These are phyloP conservation scores for Callimorpha dominula DNA, from an alignment of 2,888 invertebrate genomes.

Conservation along the genomic window DNA sequence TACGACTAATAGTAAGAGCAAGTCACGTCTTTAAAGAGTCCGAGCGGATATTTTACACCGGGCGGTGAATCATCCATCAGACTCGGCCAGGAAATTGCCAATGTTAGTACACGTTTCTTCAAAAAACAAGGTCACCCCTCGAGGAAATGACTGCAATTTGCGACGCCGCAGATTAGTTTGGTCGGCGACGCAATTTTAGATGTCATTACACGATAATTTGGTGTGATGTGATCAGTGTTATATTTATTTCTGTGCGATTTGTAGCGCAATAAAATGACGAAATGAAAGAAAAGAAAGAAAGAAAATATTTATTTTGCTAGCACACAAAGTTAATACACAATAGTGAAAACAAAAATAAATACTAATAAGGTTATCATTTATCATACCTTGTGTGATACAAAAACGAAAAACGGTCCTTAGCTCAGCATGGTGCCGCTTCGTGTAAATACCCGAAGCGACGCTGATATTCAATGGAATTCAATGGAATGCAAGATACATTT, in stretches of 20 bases:
- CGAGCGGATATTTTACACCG: constrained; percentile 37
- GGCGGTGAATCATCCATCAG: constrained; percentile 37
- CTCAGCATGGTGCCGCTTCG: too few relatives aligned
- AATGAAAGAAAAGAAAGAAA: neutral
- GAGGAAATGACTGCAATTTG: constrained; percentile 60
- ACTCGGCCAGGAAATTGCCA: constrained; percentile 53
- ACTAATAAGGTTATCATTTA: too few relatives aligned
- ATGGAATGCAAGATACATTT: too few relatives aligned
- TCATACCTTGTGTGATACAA: too few relatives aligned
- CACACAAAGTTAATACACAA: too few relatives aligned
- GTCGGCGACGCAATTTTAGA: constrained; percentile 40
- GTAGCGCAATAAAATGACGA: neutral
- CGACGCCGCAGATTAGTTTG: constrained; percentile 41
- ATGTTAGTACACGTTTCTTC: constrained; percentile 38
- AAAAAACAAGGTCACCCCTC: constrained; percentile 45
- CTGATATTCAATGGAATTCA: too few relatives aligned
- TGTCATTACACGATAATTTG: constrained; percentile 34
- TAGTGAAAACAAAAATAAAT: too few relatives aligned
- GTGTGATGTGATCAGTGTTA: neutral
- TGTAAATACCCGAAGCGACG: too few relatives aligned
- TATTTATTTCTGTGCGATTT: constrained; percentile 12
- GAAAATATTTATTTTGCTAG: too few relatives aligned
- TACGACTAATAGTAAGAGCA: constrained; percentile 15
- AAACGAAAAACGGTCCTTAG: too few relatives aligned
- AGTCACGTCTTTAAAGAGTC: constrained; percentile 25